These are phyloP conservation scores for Strigamia crassipes DNA, from an alignment of 2,888 invertebrate species.

Conservation along the genomic window DNA sequence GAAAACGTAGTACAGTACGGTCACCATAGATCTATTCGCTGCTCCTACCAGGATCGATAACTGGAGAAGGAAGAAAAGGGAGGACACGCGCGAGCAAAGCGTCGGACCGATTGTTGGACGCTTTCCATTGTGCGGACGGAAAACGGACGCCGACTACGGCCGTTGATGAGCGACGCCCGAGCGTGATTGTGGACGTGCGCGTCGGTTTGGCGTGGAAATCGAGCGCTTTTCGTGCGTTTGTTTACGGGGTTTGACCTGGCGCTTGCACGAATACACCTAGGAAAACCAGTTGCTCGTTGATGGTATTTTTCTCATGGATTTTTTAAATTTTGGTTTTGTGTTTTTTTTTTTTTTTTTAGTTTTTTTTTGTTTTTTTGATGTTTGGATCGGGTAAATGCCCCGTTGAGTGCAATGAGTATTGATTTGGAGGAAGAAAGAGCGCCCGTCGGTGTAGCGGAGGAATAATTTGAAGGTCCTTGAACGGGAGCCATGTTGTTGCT, in stretches of 20 bases:
- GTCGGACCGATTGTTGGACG: too few relatives aligned
- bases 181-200: not conserved
- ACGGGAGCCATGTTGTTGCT: slow-evolving; percentile 39
- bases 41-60: slow-evolving; percentile 13
- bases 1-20: not conserved
- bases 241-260: not conserved
- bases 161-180: not conserved
- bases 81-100: not conserved
- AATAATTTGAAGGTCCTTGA: slow-evolving; percentile 40
- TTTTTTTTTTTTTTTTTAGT: not conserved
- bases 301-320: not conserved
- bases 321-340: too few relatives aligned
- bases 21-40: not conserved
- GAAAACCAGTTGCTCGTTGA: slow-evolving; percentile 26
- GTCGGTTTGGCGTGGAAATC: not conserved
- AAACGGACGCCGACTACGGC: not conserved
- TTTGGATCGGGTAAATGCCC: not conserved
- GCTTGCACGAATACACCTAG: not conserved
- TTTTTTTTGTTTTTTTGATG: not conserved
- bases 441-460: not conserved
- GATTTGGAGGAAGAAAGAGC: not conserved
- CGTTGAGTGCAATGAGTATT: not conserved
- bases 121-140: not conserved
- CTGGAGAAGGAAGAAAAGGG: not conserved
- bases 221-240: not conserved